Percentiles rank a stretch among this genome's conserved stretches.
phyloP scores from a whole-genome alignment of 2,797 vertebrate genomes.

The Gouania willdenowi region DNA sequence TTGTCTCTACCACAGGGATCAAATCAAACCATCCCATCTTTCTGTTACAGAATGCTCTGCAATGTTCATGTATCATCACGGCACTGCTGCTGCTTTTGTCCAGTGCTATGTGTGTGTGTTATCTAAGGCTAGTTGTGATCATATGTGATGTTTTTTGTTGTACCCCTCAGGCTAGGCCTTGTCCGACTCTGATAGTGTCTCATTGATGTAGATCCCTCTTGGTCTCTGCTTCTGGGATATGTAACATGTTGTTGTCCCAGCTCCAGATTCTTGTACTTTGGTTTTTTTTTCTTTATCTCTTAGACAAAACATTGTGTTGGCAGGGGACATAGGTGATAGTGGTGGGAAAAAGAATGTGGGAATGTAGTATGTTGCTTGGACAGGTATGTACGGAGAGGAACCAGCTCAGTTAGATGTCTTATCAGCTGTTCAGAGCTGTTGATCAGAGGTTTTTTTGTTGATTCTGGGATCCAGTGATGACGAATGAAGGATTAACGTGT shows the following conservation, averaged over 20 bases:
- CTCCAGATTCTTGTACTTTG: slow-evolving; percentile 6
- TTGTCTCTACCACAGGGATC: neutral
- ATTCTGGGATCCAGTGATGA: neutral
- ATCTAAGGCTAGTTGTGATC: neutral
- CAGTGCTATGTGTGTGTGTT: neutral
- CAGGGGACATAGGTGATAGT: neutral
- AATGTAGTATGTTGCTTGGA: neutral
- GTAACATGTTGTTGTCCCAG: slow-evolving; percentile 15
- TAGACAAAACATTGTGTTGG: slow-evolving; percentile 27
- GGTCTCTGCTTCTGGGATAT: slow-evolving; percentile 19
- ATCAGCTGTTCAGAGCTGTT: neutral
- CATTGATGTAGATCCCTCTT: slow-evolving; percentile 21
- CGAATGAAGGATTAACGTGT: no score
- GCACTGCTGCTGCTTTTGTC: slow-evolving; percentile 11
- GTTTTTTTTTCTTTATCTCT: slow-evolving; percentile 5
- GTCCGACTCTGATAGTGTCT: slow-evolving; percentile 32
- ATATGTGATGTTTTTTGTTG: slow-evolving; percentile 24
- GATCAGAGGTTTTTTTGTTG: neutral
- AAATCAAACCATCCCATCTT: neutral
- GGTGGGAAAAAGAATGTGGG: neutral
- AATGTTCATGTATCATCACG: neutral
- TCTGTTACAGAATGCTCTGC: neutral
- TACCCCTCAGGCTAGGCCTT: neutral
- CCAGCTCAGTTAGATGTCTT: neutral
- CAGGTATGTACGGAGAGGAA: neutral